Evolutionary conservation across 1,140 invertebrate species (phyloP), one percentile per base, ranked within the genome.

Genomic region (Bombus confusus): DNA sequence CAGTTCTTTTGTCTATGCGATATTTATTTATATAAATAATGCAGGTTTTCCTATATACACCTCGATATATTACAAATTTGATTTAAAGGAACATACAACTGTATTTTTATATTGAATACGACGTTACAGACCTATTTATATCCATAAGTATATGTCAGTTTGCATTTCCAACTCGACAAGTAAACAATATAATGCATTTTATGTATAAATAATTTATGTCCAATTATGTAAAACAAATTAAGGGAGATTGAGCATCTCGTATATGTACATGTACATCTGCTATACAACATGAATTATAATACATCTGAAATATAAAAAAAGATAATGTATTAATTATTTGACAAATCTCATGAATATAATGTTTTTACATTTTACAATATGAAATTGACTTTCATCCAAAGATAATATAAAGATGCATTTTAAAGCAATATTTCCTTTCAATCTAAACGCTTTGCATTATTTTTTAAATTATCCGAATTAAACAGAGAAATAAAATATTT

Each of bases 211-310:
- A 68, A 87, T 87, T 78, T 77, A 81, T 80, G 41, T 39, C 2
- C 37, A 28, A 86, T 64, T 37, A n/a, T 69, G 18, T 68, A 47
- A 75, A 73, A 75, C 39, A 37, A 77, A 86, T 41, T 6, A 39
- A 43, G 39, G 12, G n/a, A 72, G 57, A 37, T 25, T 10, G 37
- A 82, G 22, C n/a, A 34, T 64, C n/a, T 86, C 68, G 39, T 62
- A 84, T 84, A 77, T 86, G 66, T 76, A 72, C 28, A 74, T 87
- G 83, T 87, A 87, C 41, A 37, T 39, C 77, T 85, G 83, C 72
- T 87, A 87, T 85, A 68, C 64, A 75, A 85, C 57, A 80, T 47
- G 64, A 66, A 85, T 64, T 78, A 79, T 80, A 84, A 87, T 85
- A 84, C 34, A 80, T 59, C 15, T 85, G 71, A 8, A 79, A 62